Evolutionary conservation across 2,888 invertebrate species (phyloP), one percentile per base, ranked within the genome.

Genomic region (Operophtera brumata): DNA sequence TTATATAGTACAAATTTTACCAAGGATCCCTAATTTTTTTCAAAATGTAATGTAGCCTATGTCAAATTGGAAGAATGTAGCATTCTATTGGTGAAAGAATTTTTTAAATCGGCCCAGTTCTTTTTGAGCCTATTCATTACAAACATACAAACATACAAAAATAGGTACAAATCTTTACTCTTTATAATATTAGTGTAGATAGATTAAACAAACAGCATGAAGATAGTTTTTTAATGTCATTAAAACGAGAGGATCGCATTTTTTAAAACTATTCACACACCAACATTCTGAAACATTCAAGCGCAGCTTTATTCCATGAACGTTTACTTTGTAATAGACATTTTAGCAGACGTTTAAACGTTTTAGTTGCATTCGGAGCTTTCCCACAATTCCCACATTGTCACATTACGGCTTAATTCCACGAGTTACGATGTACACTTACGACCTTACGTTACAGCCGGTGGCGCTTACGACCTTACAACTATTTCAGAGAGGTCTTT

Each of bases 331-430:
- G 56, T 56, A 37, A 37, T 43, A 47, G 43, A 20, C 50, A 40
- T 48, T 56, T 40, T 56, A 37, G 35, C 47, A 47, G 43, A 20
- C 50, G 39, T 48, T 56, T 40, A 47, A 47, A 28, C 56, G 44
- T 56, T 56, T 20, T 52, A 47, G 56, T 47, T 56, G 40, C 47
- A 47, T 43, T 51, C 12, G 39, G 42, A 36, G 54, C 46, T 51
- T 47, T 13, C 8, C 54, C 41, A 11, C 51, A 49, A 49, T 54
- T 49, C 42, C 54, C 48, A 60, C 60, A 57, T 57, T 57, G 60
- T 57, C 55, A 47, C 56, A 37, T 55, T 56, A 53, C 43, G 43
- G 43, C 52, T 47, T 56, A 40, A 56, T 56, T 47, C 35, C 13
- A 39, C 43, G 44, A 56, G 47, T 48, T 56, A 52, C 47, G 47